Conservation (phyloP, 2,113 vertebrate genomes). For the Anoura caudifer region DNA sequence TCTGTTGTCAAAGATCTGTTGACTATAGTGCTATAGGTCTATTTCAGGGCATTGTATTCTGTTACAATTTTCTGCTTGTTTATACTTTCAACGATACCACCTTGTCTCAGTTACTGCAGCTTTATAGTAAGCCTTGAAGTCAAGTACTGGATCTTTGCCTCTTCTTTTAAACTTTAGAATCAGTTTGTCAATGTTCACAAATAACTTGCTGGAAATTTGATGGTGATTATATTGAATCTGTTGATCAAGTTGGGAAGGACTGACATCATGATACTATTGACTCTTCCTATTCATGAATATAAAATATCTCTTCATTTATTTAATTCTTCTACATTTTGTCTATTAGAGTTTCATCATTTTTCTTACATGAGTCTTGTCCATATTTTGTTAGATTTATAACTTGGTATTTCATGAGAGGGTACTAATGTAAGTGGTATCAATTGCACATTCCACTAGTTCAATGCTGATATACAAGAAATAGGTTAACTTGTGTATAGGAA, state of each 20-base stretch:
- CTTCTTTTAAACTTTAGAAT: not conserved
- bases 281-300: not conserved
- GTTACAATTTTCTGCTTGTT: not conserved
- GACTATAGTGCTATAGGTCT: not conserved
- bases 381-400: not conserved
- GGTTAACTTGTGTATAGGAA: not conserved
- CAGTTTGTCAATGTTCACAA: not conserved
- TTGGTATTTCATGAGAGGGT: not conserved
- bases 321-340: not conserved
- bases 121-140: not conserved
- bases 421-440: not conserved
- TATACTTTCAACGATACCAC: not conserved
- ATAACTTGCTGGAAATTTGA: not conserved
- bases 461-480: not conserved
- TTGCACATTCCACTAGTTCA: not conserved
- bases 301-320: not conserved
- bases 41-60: not conserved
- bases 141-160: not conserved
- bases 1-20: not conserved
- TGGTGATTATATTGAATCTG: not conserved
- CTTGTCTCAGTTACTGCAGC: not conserved
- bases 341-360: not conserved
- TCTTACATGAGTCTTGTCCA: not conserved
- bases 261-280: not conserved
- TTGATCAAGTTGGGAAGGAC: not conserved